Base-by-base conservation (phyloP, 2,888 invertebrate species). In the Trissonchulus sp. region DNA sequence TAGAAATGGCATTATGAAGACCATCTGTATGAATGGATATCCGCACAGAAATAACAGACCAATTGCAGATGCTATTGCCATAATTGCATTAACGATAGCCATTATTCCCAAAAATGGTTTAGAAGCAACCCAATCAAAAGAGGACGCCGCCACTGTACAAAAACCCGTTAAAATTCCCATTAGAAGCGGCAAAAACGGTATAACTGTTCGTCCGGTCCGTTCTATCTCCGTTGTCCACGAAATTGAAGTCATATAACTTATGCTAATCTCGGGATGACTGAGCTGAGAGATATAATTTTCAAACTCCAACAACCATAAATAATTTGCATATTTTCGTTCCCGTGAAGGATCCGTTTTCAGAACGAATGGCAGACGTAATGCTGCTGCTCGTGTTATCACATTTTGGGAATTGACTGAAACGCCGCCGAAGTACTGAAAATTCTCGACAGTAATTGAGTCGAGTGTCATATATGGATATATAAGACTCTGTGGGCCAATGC, bases 1-100 rank as follows among this genome's bases (percentile, higher is more conserved):
- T 77, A 95, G 89, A 85, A 95, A 94, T 1, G 95, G 95, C 33
- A 95, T 94, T 0, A 94, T 95, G 82, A 94, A 89, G 85, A 95
- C 94, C 80, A 95, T 92, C 74, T 94, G 94, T 82, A 95, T 93
- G 85, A 95, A 95, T 78, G 93, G 93, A 78, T 94, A 90, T 35
- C 93, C 93, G 79, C 92, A 88, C 85, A 94, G 94, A 87, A 94
- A 91, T 80, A 94, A 93, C 74, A 92, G 88, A 1, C 94, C 94
- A 80, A 94, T 94, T 0, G 94, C 93, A 0, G 94, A 91, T 35
- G 90, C 88, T 0, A 94, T 94, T 1, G 94, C 94, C 90, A 94
- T 91, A 0, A 91, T 91, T 0, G 95, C 94, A 0, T 94, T 94
- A 30, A 94, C 85, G 83, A 94, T 94, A 28, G 95, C 94, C 79